Evolutionary conservation across 2,113 vertebrate species (phyloP).

Genomic region (Oreochromis spilurus): DNA sequence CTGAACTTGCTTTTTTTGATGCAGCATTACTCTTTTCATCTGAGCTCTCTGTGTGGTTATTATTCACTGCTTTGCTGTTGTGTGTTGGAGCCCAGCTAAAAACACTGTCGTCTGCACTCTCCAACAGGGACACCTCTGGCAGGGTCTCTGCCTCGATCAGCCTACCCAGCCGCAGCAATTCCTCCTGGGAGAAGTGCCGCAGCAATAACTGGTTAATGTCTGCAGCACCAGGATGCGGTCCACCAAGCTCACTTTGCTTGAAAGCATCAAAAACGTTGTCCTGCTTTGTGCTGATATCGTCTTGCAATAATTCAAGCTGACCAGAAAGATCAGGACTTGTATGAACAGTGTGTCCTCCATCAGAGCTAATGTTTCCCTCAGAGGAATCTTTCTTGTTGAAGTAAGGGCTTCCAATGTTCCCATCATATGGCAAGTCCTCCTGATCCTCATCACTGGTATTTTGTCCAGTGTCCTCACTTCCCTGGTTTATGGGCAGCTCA

Average conservation of each 20-base stretch:
- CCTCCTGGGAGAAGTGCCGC: slow-evolving; percentile 74
- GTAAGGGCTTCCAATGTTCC: slow-evolving; percentile 29
- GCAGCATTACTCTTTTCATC: neutral
- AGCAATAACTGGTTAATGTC: slow-evolving; percentile 70
- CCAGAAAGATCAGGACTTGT: slow-evolving; percentile 14
- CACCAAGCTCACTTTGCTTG: neutral
- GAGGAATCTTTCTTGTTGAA: slow-evolving; percentile 10
- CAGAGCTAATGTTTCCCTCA: slow-evolving; percentile 1
- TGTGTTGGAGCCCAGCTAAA: slow-evolving; percentile 22
- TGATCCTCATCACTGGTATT: slow-evolving; percentile 77
- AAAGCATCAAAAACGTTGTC: neutral
- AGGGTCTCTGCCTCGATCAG: slow-evolving; percentile 81
- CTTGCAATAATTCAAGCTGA: neutral
- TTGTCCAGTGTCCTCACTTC: slow-evolving; percentile 43
- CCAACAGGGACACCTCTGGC: slow-evolving; percentile 77
- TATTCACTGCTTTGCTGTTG: neutral
- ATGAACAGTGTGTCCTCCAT: slow-evolving; percentile 8
- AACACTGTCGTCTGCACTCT: slow-evolving; percentile 71
- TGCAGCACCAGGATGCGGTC: neutral
- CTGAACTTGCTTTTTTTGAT: neutral
- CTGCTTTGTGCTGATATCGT: neutral
- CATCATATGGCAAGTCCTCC: slow-evolving; percentile 79
- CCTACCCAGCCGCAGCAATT: slow-evolving; percentile 55
- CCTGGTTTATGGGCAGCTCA: neutral
- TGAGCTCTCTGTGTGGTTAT: neutral